These are phyloP conservation scores for Alloscopus bannaensis DNA, from an alignment of 2,888 invertebrate species.

Conservation along the genomic window DNA sequence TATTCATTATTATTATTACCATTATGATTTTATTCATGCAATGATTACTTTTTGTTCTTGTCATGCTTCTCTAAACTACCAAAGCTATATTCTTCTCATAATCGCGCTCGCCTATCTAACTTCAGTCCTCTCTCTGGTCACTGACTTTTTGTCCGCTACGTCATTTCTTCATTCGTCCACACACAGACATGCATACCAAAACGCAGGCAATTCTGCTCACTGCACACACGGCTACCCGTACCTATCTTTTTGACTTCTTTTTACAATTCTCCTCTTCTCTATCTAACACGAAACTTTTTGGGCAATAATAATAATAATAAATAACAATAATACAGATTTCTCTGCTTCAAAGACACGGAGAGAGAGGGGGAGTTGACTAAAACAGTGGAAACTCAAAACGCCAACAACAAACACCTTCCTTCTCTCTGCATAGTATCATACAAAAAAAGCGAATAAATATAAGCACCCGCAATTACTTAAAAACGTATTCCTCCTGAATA, in stretches of 20 bases:
- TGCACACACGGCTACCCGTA: no score
- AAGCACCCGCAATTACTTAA: no score
- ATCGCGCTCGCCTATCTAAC: no score
- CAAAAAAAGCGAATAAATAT: no score
- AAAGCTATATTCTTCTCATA: no score
- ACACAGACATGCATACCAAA: no score
- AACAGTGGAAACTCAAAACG: constrained; percentile 21
- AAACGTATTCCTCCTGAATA: no score
- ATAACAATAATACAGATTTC: constrained; percentile 9
- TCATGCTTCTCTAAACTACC: constrained; percentile 64
- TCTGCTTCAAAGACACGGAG: background rate
- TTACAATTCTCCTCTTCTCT: background rate
- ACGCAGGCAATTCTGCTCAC: no score
- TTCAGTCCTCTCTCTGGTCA: constrained; percentile 43
- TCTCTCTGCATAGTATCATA: background rate
- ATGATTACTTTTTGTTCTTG: constrained; percentile 63
- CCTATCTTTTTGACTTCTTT: background rate
- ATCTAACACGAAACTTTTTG: constrained; percentile 8
- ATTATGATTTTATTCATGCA: constrained; percentile 37
- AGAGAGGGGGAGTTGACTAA: constrained; percentile 4
- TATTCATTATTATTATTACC: constrained; percentile 34
- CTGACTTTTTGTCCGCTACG: constrained; percentile 58
- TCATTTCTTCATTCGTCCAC: no score
- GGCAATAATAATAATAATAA: constrained; percentile 24
- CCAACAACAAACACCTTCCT: background rate